Evolutionary conservation across 1,140 invertebrate species (phyloP).

Genomic region (Heliothis subflexa): DNA sequence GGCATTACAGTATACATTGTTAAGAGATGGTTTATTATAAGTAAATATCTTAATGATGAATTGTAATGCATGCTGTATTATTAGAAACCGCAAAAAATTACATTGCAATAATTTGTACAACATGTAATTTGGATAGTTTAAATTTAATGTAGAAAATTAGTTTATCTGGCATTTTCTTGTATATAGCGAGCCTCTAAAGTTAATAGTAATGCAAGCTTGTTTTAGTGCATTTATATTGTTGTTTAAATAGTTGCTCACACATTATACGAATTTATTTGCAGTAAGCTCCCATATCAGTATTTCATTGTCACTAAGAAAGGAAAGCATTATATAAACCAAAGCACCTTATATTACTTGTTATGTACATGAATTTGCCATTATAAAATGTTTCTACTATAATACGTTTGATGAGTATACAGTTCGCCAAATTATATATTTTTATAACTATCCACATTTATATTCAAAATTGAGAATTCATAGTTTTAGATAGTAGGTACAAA

Average conservation of each 20-base stretch:
- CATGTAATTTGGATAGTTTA: constrained; percentile 61
- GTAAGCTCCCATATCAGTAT: neutral
- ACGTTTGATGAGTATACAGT: constrained; percentile 73
- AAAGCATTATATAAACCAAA: constrained; percentile 36
- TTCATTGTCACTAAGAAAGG: neutral
- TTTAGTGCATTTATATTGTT: constrained; percentile 24
- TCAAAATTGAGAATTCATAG: constrained; percentile 62
- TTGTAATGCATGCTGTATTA: constrained; percentile 70
- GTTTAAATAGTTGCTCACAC: constrained; percentile 28
- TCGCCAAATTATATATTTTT: constrained; percentile 83
- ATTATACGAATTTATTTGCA: constrained; percentile 31
- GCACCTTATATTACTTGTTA: constrained; percentile 51
- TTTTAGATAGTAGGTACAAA: constrained; percentile 57
- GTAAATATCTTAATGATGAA: constrained; percentile 59
- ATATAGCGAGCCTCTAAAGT: constrained; percentile 50
- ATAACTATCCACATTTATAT: constrained; percentile 77
- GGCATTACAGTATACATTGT: constrained; percentile 67
- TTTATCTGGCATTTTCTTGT: constrained; percentile 75
- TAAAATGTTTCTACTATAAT: constrained; percentile 62
- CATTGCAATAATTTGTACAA: constrained; percentile 75
- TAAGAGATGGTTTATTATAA: constrained; percentile 73
- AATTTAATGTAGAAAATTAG: constrained; percentile 57
- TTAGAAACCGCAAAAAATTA: constrained; percentile 65
- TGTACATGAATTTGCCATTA: constrained; percentile 72
- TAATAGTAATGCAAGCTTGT: constrained; percentile 36